Base-by-base conservation (phyloP, 2,888 invertebrate species). In the Napeogenes sylphis region DNA sequence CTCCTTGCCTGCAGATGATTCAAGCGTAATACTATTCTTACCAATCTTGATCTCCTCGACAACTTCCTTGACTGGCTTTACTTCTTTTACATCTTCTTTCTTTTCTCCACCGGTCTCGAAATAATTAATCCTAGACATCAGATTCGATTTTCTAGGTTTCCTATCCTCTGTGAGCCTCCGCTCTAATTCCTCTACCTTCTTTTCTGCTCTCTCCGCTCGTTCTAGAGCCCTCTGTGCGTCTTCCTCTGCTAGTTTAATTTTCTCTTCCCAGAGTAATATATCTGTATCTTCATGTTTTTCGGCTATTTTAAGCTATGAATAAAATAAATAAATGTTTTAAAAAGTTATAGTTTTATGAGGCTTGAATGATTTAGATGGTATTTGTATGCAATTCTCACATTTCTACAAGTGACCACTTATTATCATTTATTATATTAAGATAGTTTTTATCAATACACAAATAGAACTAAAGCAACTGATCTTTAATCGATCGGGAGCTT, bases 241-340 rank as follows among this genome's bases (percentile, higher is more conserved):
- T n/a, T 93, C 92, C 75, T 94, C 94, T 0, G 93, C 93, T 0
- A 94, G 79, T 74, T 91, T 92, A 45, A 95, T 87, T 72, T 94
- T 93, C 78, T 95, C 94, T 71, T 94, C 94, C 75, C 94, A 91
- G 0, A 94, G 80, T 33, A 94, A 92, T 13, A 93, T 91, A 75
- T 94, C 93, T 0, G 93, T 92, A 71, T 94, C 93, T 67, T 92
- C 92, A 69, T 94, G 93, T 68, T 92, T 92, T 69, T 94, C 93
- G 56, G 94, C 92, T 56, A 94, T 71, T 79, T 94, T 93, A 4
- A 91, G 72, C 87, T 90, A 80, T 33, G 59, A 71, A 61, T 8
- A 10, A 46, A n/a, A 42, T 56, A 55, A 21, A 5, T 3, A n/a
- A 10, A 4, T 46, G 4, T 46, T n/a, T 46, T 46, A n/a, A 21